phyloP scores from a whole-genome alignment of 2,113 vertebrate genomes.

The Tragelaphus strepsiceros region DNA sequence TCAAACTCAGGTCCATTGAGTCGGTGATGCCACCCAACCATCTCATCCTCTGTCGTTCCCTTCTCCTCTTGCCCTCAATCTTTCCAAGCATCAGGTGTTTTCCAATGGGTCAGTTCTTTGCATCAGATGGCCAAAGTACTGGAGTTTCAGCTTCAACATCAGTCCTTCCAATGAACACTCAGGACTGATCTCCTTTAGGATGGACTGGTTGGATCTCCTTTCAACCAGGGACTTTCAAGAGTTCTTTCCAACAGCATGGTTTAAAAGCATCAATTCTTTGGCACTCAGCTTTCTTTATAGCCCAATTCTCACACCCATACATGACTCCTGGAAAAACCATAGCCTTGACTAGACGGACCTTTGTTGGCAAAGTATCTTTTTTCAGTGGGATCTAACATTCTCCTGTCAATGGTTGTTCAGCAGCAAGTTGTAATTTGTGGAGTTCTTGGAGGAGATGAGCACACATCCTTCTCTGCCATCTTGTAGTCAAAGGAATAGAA shows the following conservation, averaged over 20 bases:
- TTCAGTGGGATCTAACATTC: neutral
- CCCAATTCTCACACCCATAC: neutral
- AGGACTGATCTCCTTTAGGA: neutral
- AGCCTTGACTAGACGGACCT: neutral
- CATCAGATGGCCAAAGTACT: neutral
- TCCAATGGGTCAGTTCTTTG: neutral
- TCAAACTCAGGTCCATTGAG: neutral
- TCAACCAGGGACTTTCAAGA: neutral
- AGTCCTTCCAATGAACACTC: neutral
- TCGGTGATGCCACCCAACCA: neutral
- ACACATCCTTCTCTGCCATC: rapidly evolving
- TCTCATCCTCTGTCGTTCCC: neutral
- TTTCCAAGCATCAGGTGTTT: neutral
- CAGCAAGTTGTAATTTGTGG: neutral
- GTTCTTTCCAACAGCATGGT: neutral
- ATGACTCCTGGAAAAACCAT: neutral
- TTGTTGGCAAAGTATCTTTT: neutral
- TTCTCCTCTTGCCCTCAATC: neutral
- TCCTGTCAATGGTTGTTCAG: neutral
- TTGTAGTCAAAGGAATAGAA: neutral
- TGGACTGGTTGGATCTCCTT: neutral
- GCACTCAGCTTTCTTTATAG: neutral
- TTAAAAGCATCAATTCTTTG: neutral
- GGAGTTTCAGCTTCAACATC: neutral
- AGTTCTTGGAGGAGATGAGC: rapidly evolving